Base-by-base conservation (phyloP, 2,113 vertebrate genomes). In the Bucco capensis region DNA sequence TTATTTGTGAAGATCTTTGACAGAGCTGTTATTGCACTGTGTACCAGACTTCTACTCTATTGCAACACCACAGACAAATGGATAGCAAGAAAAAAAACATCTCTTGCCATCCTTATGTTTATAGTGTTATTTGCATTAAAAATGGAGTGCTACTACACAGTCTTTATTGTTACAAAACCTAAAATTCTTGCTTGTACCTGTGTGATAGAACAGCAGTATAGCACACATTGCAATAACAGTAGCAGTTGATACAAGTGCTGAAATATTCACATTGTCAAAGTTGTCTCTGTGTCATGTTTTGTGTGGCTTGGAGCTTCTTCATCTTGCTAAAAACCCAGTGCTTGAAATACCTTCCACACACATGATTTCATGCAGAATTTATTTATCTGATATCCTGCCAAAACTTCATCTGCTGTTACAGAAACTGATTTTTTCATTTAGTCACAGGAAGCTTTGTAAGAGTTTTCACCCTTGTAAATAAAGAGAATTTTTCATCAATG, bases 351-450 rank as follows among this genome's bases (percentile, higher is more conserved):
- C 53, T 90, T 76, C 66, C 78, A 64, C 8, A 35, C 35, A 47
- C 10, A 19, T 31, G 44, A 74, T 65, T 95, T 86, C n/a, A 35
- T 60, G 22, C 5, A 53, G 64, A 83, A 33, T 62, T 49, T n/a
- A 40, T 79, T 85, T 76, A 50, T 88, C 38, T 86, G 49, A 67
- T 53, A 67, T 57, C 44, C 27, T 89, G 73, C 42, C 86, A 90
- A 90, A 85, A 40, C 28, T 5, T 37, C 11, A 3, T 77, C 64
- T 84, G 40, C 62, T 83, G 9, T 70, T 79, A 58, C 28, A 61
- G 53, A 80, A 86, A 47, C 18, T n/a, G 57, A 25, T 58, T 82
- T 67, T 84, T 87, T 83, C 38, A 56, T 90, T 85, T 78, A 69
- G 38, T 62, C 33, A 60, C 42, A 10, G 22, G 25, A 89, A 73